Evolutionary conservation across 2,113 vertebrate species (phyloP).

Genomic region (Euleptes europaea): DNA sequence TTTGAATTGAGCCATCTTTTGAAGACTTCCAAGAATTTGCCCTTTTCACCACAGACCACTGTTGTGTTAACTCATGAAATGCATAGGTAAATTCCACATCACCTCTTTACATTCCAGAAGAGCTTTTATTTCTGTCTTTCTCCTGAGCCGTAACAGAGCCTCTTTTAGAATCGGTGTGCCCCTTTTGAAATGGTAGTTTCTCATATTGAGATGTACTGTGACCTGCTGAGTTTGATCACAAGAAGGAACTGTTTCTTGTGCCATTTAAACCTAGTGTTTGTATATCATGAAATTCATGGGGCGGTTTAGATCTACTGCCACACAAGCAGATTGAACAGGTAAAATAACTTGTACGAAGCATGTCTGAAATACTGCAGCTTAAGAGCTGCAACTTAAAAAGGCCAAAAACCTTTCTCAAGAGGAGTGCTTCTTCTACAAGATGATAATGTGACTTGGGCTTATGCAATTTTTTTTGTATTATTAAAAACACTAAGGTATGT

Average conservation of each 20-base stretch:
- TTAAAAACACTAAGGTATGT: constrained; percentile 67
- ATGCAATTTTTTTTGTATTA: constrained; percentile 79
- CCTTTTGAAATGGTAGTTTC: constrained; percentile 77
- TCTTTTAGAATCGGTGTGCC: constrained; percentile 67
- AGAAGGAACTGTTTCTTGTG: constrained; percentile 75
- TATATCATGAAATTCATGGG: constrained; percentile 49
- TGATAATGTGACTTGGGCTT: constrained; percentile 75
- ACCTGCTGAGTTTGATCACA: constrained; percentile 65
- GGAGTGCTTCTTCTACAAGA: constrained; percentile 64
- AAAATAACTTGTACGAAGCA: constrained; percentile 32
- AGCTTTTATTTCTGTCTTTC: constrained; percentile 67
- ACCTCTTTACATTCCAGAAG: constrained; percentile 82
- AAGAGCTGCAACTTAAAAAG: constrained; percentile 29
- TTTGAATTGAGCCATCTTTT: constrained; percentile 77
- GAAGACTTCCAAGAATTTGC: constrained; percentile 73
- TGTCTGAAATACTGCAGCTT: constrained; percentile 29
- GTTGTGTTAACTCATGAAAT: constrained; percentile 74
- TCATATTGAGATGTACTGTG: constrained; percentile 83
- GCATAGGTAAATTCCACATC: constrained; percentile 59
- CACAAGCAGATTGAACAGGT: constrained; percentile 47
- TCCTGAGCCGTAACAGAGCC: constrained; percentile 70
- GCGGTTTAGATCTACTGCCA: constrained; percentile 50
- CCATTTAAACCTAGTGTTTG: constrained; percentile 64
- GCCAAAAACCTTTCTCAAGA: constrained; percentile 50
- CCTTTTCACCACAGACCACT: constrained; percentile 69